These are phyloP conservation scores for Abscondita cerata DNA, from an alignment of 2,888 invertebrate species.

Conservation along the genomic window DNA sequence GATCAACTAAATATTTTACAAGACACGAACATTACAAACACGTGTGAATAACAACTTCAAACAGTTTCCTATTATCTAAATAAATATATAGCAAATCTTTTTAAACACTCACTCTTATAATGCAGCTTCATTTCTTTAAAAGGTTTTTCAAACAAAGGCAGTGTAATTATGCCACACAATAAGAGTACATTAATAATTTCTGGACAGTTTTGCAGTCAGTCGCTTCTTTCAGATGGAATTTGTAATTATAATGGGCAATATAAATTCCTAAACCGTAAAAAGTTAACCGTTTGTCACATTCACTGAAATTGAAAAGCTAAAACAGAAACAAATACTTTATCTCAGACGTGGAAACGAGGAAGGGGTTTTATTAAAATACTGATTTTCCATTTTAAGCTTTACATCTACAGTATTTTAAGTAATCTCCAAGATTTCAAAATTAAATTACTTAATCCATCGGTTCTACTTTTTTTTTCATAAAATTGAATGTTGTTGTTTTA, in stretches of 20 bases:
- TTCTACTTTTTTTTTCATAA: not conserved
- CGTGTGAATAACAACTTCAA: slow-evolving; percentile 10
- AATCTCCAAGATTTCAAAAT: slow-evolving; percentile 3
- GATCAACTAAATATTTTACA: not conserved
- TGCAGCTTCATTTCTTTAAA: slow-evolving; percentile 55
- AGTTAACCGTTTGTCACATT: slow-evolving; percentile 30
- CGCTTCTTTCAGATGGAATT: slow-evolving; percentile 40
- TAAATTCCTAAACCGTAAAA: slow-evolving; percentile 39
- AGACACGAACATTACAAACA: not conserved
- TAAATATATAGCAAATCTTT: slow-evolving; percentile 15
- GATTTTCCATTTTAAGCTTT: slow-evolving; percentile 1
- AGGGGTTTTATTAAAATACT: not conserved
- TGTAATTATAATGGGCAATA: slow-evolving; percentile 39
- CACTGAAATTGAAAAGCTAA: slow-evolving; percentile 27
- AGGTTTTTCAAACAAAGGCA: slow-evolving; percentile 48
- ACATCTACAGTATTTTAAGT: not conserved
- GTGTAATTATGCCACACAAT: slow-evolving; percentile 51
- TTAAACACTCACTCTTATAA: slow-evolving; percentile 40
- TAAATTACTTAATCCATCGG: slow-evolving; percentile 2
- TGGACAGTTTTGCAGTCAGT: slow-evolving; percentile 41
- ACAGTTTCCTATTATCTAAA: slow-evolving; percentile 11
- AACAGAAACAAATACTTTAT: slow-evolving; percentile 5
- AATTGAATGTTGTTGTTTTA: slow-evolving; percentile 7
- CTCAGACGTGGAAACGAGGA: not conserved
- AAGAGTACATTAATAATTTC: slow-evolving; percentile 51